phyloP scores from a whole-genome alignment of 2,888 invertebrate species.

The Heliconius erato region DNA sequence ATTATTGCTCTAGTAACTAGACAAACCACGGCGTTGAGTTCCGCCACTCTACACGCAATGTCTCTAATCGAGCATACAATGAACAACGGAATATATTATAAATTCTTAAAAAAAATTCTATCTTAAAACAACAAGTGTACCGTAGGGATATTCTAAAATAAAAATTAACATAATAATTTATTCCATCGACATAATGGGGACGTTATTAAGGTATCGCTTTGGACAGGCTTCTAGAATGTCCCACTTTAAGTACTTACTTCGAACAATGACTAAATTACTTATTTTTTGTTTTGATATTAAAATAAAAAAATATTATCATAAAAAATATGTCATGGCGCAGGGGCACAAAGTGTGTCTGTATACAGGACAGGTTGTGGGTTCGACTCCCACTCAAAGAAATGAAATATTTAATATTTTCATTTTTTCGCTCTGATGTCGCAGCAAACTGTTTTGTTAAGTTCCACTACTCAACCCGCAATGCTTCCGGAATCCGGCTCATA shows the following conservation, averaged over 20 bases:
- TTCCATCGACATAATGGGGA: conserved; percentile 1
- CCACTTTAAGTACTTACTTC: not conserved
- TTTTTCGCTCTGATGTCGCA: not conserved
- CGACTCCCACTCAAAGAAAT: not conserved
- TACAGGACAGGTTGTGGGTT: not conserved
- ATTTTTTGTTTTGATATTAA: not conserved
- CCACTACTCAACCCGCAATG: too few relatives aligned
- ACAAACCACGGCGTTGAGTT: not conserved
- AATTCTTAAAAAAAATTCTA: too few relatives aligned
- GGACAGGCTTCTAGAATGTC: not conserved
- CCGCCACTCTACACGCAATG: not conserved
- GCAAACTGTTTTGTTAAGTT: too few relatives aligned
- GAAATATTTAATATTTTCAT: not conserved
- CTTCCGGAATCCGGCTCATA: too few relatives aligned
- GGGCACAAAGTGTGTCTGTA: not conserved
- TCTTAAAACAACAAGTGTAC: not conserved
- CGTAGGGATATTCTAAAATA: not conserved
- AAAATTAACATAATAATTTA: conserved; percentile 18
- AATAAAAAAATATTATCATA: not conserved
- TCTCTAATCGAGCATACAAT: not conserved
- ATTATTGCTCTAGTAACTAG: not conserved
- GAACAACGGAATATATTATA: not conserved
- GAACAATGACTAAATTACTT: not conserved
- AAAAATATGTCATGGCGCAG: not conserved
- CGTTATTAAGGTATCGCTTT: conserved; percentile 20